phyloP scores from a whole-genome alignment of 2,113 vertebrate species.

The Aspiorhynchus laticeps region DNA sequence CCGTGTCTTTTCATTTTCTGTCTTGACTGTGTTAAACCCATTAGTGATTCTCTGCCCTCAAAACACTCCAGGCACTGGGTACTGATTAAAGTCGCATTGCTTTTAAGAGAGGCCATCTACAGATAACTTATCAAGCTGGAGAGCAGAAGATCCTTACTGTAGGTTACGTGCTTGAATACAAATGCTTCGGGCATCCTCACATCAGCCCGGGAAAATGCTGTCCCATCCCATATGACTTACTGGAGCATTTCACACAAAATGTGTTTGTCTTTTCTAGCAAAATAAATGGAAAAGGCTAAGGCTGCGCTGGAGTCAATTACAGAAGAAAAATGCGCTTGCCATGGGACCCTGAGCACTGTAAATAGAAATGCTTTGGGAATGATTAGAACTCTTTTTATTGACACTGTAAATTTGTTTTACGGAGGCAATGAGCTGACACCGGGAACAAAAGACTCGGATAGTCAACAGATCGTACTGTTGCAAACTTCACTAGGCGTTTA shows the following conservation, averaged over 20 bases:
- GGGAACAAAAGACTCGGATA: conserved; percentile 66
- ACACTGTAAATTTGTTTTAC: conserved; percentile 75
- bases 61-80: conserved; percentile 26
- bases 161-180: conserved; percentile 54
- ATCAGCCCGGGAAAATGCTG: not conserved
- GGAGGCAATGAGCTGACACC: conserved; percentile 67
- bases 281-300: conserved; percentile 10
- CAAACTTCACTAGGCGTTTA: not conserved
- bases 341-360: conserved; percentile 63
- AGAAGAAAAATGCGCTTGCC: conserved; percentile 60
- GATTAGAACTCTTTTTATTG: conserved; percentile 78
- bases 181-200: conserved; percentile 1
- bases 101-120: conserved; percentile 42
- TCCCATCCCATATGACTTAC: not conserved
- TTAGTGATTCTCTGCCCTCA: conserved; percentile 30
- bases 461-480: not conserved
- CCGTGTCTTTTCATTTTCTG: conserved; percentile 28
- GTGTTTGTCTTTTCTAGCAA: conserved; percentile 38
- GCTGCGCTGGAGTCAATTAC: conserved; percentile 45
- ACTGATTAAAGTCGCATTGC: conserved; percentile 38
- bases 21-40: conserved; percentile 29
- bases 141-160: conserved; percentile 36
- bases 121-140: conserved; percentile 28
- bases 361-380: conserved; percentile 67
- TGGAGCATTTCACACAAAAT: conserved; percentile 35